Percentiles rank a stretch among this genome's conserved stretches.
These are phyloP conservation scores for Palythoa heliodiscus DNA, from an alignment of 92 coral and sea anemone genomes.

Conservation along the genomic window DNA sequence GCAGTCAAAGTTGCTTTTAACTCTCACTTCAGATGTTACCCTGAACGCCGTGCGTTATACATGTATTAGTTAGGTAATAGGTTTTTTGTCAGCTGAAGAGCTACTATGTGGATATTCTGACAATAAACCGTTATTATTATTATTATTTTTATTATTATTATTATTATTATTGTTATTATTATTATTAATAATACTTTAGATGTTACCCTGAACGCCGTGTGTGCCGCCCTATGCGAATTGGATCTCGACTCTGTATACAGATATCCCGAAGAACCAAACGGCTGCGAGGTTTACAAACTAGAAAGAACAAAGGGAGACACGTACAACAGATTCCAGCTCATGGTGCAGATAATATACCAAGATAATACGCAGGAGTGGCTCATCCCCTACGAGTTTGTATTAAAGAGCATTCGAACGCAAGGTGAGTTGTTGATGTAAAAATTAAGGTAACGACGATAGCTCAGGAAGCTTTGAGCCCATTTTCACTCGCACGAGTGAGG, in stretches of 20 bases:
- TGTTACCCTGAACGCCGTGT: not conserved
- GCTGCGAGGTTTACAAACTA: slow-evolving; percentile 37
- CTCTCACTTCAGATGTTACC: too few relatives aligned
- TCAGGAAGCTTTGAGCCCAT: too few relatives aligned
- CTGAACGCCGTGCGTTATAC: not conserved
- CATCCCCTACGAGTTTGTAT: slow-evolving; percentile 26
- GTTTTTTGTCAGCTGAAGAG: too few relatives aligned
- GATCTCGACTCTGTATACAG: slow-evolving; percentile 37
- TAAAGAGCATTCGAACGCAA: slow-evolving; percentile 22
- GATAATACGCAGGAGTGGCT: slow-evolving; percentile 31
- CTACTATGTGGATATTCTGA: too few relatives aligned
- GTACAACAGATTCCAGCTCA: slow-evolving; percentile 20
- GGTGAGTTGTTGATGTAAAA: slow-evolving; percentile 1
- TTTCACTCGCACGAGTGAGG: too few relatives aligned
- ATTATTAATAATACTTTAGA: not conserved
- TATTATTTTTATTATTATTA: too few relatives aligned
- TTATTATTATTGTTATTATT: too few relatives aligned
- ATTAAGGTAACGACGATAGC: not conserved
- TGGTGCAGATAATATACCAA: slow-evolving; percentile 9
- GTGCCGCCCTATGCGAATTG: slow-evolving; percentile 1
- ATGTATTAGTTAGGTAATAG: too few relatives aligned
- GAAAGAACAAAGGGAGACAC: slow-evolving; percentile 30
- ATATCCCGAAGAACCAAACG: slow-evolving; percentile 20
- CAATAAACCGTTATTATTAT: too few relatives aligned
- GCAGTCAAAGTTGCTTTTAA: too few relatives aligned